Base-by-base conservation (phyloP, 2,888 invertebrate species). In the Biston betularia region DNA sequence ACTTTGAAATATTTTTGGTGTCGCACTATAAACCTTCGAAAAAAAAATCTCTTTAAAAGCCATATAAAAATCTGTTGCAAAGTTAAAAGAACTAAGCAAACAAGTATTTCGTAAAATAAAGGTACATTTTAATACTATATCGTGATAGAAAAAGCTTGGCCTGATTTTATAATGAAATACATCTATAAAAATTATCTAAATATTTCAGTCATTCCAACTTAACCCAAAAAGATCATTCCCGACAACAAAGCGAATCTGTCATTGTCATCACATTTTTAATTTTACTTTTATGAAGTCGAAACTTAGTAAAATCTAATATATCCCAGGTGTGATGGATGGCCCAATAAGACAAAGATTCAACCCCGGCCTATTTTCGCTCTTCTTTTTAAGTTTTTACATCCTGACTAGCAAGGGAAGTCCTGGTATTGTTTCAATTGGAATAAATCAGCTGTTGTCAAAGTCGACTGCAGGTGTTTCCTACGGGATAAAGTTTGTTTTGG, bases 381-480 rank as follows among this genome's bases (percentile, higher is more conserved):
- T 85, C 84, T 79, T 68, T 71, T 68, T 64, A 33, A 50, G 55
- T 70, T 79, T 85, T 86, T 82, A 83, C 81, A 82, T 82, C 80
- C 79, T 65, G 58, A 55, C 54, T 33, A 12, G 57, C 33, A 62
- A 65, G 62, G 62, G 65, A 67, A 66, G 77, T 74, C 79, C 76
- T 78, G 53, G 83, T 83, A 86, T 88, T 88, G 87, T 87, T 83
- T 88, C 79, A 83, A 80, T 79, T 76, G 71, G 80, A 81, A 89
- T 90, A 92, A 90, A 92, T 92, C 92, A 89, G 88, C 79, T 81
- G 81, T 81, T 82, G 84, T 83, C 84, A 84, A 79, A 90, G 91
- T 76, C 70, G 71, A 74, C 75, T 70, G 71, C 71, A 69, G 71
- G 68, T 71, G 74, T 70, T 62, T 74, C 71, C 72, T 70, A 62